Evolutionary conservation across 2,888 invertebrate genomes (phyloP), one percentile per base, ranked within the genome.

Genomic region (Habrosyne pyritoides): DNA sequence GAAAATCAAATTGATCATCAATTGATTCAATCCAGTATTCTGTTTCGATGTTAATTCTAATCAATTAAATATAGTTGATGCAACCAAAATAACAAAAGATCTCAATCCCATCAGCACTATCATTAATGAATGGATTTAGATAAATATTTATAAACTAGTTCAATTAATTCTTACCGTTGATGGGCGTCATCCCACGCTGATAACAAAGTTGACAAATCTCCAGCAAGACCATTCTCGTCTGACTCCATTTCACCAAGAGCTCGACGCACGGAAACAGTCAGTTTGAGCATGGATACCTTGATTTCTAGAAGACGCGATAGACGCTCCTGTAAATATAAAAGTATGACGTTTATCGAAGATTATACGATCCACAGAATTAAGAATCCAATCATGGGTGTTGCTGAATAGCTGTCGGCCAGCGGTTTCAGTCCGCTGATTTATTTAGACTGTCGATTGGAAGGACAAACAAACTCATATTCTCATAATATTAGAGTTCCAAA

Each of bases 141-240:
- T n/a, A n/a, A n/a, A 24, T 24, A 24, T 18, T 42, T 42, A 18
- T 36, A 14, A 36, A 42, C 18, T 42, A 18, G 18, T 18, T 42
- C 24, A 28, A 8, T 47, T 10, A 26, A 50, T 12, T 69, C 78
- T 71, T 33, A 96, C 96, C 94, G 94, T 75, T 95, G 94, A 76
- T 95, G 94, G 6, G 94, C 94, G 56, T 95, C 95, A 70, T 96
- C 95, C 95, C 96, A 96, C 18, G 95, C 92, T 7, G 94, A 91
- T 68, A 96, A 94, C 63, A 96, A 85, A 52, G 95, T 93, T 26
- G 95, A 93, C 57, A 96, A 93, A 57, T 95, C 95, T 24, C 94
- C 92, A 61, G 95, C 95, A 63, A 96, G 88, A 0, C 93, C 91
- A 22, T 75, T 79, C 54, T 90, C 91, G 42, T 91, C 91, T 0